Percentiles rank a stretch among this genome's conserved stretches.
These are phyloP conservation scores for Okamejei kenojei DNA, from an alignment of 2,797 vertebrate species.

Conservation along the genomic window DNA sequence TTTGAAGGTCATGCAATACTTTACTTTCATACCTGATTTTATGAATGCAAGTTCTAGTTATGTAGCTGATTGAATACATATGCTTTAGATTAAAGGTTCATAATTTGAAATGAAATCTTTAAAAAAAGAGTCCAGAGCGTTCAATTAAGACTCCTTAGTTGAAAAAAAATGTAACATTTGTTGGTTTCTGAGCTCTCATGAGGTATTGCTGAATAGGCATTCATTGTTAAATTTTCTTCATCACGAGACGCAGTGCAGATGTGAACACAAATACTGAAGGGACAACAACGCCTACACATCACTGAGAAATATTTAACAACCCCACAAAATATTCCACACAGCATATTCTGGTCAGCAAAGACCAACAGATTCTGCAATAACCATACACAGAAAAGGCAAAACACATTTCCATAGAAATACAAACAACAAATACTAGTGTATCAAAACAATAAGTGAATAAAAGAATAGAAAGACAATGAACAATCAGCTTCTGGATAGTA, in stretches of 20 bases:
- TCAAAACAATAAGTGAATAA: not conserved
- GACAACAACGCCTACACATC: not conserved
- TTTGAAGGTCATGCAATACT: not conserved
- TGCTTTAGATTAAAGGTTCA: not conserved
- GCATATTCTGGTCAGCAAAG: not conserved
- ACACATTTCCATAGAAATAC: not conserved
- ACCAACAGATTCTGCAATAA: not conserved
- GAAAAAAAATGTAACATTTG: not conserved
- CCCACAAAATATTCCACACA: not conserved
- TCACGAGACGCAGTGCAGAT: not conserved
- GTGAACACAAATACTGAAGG: not conserved
- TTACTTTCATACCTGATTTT: not conserved
- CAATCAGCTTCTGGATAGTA: not conserved
- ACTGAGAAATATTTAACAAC: not conserved
- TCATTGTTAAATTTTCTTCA: conserved; percentile 2
- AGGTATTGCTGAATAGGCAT: not conserved
- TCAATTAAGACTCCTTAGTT: not conserved
- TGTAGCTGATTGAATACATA: not conserved
- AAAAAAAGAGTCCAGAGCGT: too few species aligned
- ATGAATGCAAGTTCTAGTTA: not conserved
- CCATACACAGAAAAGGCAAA: not conserved
- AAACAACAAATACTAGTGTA: not conserved
- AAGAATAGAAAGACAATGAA: not conserved
- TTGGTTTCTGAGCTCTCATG: not conserved
- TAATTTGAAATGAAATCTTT: not conserved